A percentile compares a stretch with the other conserved stretches of the same genome.
These are phyloP conservation scores for Fundulus diaphanus DNA, from an alignment of 2,797 vertebrate species.

Conservation along the genomic window DNA sequence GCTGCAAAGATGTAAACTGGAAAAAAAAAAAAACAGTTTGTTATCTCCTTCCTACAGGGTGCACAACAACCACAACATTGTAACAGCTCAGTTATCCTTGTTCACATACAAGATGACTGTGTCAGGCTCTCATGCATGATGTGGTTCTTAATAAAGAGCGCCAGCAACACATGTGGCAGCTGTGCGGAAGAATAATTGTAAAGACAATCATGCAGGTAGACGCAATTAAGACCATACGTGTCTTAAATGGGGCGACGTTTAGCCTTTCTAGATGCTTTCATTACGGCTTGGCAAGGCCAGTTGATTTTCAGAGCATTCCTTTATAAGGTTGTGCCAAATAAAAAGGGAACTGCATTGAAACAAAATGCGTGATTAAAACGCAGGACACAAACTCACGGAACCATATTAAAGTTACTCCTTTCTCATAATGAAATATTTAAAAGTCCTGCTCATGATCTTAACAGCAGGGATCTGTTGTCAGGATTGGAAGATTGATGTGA, in stretches of 20 bases:
- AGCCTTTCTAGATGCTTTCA: neutral
- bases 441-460: neutral
- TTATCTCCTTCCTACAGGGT: conserved; percentile 54
- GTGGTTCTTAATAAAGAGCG: conserved; percentile 4
- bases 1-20: conserved; percentile 6
- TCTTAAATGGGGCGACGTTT: too few relatives aligned
- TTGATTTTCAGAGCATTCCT: neutral
- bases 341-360: neutral
- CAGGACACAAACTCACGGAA: neutral
- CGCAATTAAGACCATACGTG: too few relatives aligned
- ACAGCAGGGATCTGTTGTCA: neutral
- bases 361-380: neutral
- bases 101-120: conserved; percentile 30
- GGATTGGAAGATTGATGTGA: too few relatives aligned
- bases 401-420: neutral
- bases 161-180: conserved; percentile 2
- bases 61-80: conserved; percentile 5
- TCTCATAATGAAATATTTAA: neutral
- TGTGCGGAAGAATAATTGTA: neutral
- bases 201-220: neutral
- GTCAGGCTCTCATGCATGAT: conserved; percentile 7
- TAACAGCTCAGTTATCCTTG: conserved; percentile 14
- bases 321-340: neutral
- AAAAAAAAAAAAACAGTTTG: neutral
- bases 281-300: neutral